phyloP scores from a whole-genome alignment of 2,797 vertebrate species.

The Chelidonichthys spinosus region DNA sequence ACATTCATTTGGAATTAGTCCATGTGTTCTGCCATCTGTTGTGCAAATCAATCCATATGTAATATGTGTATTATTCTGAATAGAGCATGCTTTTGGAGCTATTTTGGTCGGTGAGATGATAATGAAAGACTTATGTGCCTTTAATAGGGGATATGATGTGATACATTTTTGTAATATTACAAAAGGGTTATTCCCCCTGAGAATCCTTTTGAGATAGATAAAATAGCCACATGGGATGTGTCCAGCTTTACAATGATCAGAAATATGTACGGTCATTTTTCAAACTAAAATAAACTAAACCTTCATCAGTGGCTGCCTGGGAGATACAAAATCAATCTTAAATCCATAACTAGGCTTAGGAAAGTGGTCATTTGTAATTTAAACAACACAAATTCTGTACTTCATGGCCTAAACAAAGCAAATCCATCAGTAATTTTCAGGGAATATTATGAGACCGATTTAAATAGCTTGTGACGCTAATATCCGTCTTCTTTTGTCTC shows the following conservation, averaged over 20 bases:
- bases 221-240: background rate
- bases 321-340: background rate
- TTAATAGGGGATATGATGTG: background rate
- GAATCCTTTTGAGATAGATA: background rate
- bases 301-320: background rate
- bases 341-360: background rate
- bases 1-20: constrained; percentile 11
- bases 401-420: background rate
- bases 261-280: constrained; percentile 4
- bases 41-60: constrained; percentile 32
- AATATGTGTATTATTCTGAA: constrained; percentile 11
- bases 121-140: background rate
- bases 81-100: background rate
- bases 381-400: background rate
- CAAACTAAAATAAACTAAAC: background rate
- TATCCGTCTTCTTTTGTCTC: constrained; percentile 26
- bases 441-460: constrained; percentile 4
- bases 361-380: background rate
- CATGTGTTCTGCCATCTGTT: constrained; percentile 40
- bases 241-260: background rate
- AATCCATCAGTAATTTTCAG: constrained; percentile 1
- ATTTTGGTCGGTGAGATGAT: background rate
- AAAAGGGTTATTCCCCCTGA: background rate
- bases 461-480: constrained; percentile 10
- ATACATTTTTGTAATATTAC: background rate